Evolutionary conservation across 2,797 vertebrate genomes (phyloP).

Genomic region (Distichodus sexfasciatus): DNA sequence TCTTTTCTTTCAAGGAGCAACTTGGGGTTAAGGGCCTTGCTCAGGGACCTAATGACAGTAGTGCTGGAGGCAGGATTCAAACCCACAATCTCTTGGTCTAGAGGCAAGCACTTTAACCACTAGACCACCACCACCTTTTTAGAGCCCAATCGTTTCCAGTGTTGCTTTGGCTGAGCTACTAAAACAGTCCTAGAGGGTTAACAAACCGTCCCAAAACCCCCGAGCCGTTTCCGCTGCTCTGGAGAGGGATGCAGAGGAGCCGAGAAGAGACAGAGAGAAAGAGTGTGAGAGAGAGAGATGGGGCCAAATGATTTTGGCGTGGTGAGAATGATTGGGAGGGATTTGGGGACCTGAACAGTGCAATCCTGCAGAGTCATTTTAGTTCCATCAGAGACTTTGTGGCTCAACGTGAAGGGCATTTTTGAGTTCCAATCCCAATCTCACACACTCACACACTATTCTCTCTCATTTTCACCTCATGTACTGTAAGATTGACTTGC

Average conservation of each 20-base stretch:
- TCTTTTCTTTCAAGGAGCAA: too few relatives aligned
- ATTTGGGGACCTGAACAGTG: constrained; percentile 31
- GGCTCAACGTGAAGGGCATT: background rate
- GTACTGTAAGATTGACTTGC: background rate
- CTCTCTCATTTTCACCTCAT: background rate
- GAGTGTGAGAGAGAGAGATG: background rate
- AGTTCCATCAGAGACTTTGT: background rate
- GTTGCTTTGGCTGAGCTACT: background rate
- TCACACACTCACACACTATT: background rate
- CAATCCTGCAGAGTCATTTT: constrained; percentile 42
- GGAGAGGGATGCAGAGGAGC: too few relatives aligned
- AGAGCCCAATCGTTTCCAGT: too few relatives aligned
- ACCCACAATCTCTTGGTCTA: too few relatives aligned
- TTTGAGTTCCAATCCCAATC: background rate
- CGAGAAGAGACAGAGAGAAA: too few relatives aligned
- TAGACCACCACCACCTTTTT: too few relatives aligned
- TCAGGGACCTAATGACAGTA: too few relatives aligned
- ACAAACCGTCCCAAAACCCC: too few relatives aligned
- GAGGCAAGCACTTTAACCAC: too few relatives aligned
- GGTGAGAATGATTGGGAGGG: constrained; percentile 33
- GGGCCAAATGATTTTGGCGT: background rate
- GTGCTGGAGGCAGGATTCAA: too few relatives aligned
- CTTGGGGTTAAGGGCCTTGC: too few relatives aligned
- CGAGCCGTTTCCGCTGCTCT: background rate
- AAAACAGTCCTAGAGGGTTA: too few relatives aligned